phyloP scores from a whole-genome alignment of 1,140 invertebrate genomes.

The Sarcophaga peregrina region DNA sequence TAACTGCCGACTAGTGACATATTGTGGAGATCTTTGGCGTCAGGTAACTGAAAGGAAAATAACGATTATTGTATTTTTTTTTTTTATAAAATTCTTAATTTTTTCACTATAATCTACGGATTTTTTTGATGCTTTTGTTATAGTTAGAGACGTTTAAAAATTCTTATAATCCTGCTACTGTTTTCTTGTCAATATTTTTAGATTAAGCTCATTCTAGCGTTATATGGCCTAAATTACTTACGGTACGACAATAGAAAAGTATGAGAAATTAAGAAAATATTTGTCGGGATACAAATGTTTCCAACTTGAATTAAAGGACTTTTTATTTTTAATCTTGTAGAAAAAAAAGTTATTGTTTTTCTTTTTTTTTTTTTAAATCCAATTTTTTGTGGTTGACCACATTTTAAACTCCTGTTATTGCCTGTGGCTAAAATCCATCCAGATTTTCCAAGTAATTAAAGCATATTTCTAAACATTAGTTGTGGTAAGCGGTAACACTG shows the following conservation, averaged over 20 bases:
- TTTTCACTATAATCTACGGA: no score
- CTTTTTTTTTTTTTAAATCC: no score
- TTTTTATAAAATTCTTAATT: neutral
- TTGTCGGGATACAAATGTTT: no score
- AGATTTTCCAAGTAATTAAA: neutral
- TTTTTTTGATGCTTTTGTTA: no score
- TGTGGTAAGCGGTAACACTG: neutral
- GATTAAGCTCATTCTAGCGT: no score
- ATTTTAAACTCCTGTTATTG: neutral
- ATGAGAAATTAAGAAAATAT: no score
- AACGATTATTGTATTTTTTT: neutral
- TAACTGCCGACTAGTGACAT: conserved; percentile 67
- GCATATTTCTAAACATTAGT: neutral
- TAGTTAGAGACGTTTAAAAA: neutral
- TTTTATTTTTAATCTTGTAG: no score
- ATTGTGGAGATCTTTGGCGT: conserved; percentile 67
- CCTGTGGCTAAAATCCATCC: neutral
- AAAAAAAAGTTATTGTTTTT: no score
- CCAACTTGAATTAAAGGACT: no score
- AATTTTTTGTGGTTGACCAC: neutral
- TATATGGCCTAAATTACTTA: no score
- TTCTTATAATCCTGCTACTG: neutral
- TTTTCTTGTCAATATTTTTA: no score
- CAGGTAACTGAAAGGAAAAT: conserved; percentile 60
- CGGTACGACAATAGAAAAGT: no score